These are phyloP conservation scores for Anticlea derivata DNA, from an alignment of 2,888 invertebrate species.

Conservation along the genomic window DNA sequence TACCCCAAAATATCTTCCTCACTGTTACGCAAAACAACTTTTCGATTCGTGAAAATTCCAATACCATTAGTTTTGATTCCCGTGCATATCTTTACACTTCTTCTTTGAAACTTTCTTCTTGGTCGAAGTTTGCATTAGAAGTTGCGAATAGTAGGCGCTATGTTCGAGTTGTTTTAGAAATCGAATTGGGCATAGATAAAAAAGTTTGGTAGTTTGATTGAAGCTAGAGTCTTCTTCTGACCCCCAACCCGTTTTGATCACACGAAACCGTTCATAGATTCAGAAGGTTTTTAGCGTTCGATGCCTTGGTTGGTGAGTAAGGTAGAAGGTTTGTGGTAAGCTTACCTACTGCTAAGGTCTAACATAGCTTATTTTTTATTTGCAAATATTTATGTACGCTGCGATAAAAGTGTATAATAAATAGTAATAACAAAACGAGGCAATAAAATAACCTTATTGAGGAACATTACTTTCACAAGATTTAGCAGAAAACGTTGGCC, in stretches of 20 bases:
- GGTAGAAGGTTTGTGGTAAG: slow-evolving; percentile 49
- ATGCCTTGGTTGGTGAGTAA: slow-evolving; percentile 60
- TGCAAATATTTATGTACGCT: slow-evolving; percentile 7
- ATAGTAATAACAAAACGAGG: slow-evolving; percentile 29
- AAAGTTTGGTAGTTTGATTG: slow-evolving; percentile 78
- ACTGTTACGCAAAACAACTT: slow-evolving; percentile 58
- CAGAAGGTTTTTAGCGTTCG: slow-evolving; percentile 53
- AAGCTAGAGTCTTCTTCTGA: slow-evolving; percentile 77
- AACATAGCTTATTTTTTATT: slow-evolving; percentile 12
- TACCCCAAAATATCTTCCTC: slow-evolving; percentile 54
- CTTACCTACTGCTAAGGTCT: slow-evolving; percentile 32
- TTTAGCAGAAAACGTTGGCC: slow-evolving; percentile 45
- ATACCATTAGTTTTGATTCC: slow-evolving; percentile 73
- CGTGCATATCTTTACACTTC: slow-evolving; percentile 75
- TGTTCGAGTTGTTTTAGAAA: slow-evolving; percentile 75
- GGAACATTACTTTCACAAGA: slow-evolving; percentile 46
- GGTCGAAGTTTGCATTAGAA: slow-evolving; percentile 80
- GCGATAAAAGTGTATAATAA: slow-evolving; percentile 17
- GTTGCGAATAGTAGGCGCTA: slow-evolving; percentile 81
- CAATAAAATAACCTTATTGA: slow-evolving; percentile 40
- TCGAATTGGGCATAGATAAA: slow-evolving; percentile 74
- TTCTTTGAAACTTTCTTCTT: slow-evolving; percentile 75
- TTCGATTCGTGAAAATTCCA: slow-evolving; percentile 82
- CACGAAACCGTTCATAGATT: slow-evolving; percentile 62
- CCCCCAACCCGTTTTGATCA: slow-evolving; percentile 64